These are phyloP conservation scores for Typhlichthys subterraneus DNA, from an alignment of 2,797 vertebrate genomes.

Conservation along the genomic window DNA sequence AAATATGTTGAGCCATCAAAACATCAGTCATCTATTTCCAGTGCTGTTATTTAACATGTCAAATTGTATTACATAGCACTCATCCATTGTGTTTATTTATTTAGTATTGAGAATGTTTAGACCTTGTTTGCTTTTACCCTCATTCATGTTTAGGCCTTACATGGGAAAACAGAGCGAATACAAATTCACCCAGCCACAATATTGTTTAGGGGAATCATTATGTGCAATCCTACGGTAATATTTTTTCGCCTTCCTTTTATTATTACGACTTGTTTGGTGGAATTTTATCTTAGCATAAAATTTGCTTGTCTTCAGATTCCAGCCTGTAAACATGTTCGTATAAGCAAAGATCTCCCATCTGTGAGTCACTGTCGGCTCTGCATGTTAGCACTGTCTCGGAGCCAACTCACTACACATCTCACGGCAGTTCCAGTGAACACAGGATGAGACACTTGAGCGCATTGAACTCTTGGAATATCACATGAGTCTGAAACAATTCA, in stretches of 20 bases:
- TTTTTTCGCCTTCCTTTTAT: background rate
- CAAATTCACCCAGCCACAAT: slow-evolving; percentile 17
- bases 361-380: slow-evolving; percentile 1
- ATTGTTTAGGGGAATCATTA: slow-evolving; percentile 1
- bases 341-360: slow-evolving; percentile 13
- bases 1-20: slow-evolving; percentile 52
- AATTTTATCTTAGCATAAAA: slow-evolving; percentile 15
- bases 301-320: slow-evolving; percentile 1
- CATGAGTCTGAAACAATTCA: background rate
- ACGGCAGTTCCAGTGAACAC: background rate
- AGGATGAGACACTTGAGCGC: background rate
- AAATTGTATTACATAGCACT: slow-evolving; percentile 33
- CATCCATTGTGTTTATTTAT: slow-evolving; percentile 21
- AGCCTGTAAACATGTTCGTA: slow-evolving; percentile 25
- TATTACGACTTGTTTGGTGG: slow-evolving; percentile 4
- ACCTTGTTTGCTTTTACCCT: slow-evolving; percentile 16
- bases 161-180: slow-evolving; percentile 30
- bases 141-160: slow-evolving; percentile 34
- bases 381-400: no score
- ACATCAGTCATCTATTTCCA: slow-evolving; percentile 52
- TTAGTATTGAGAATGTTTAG: no score
- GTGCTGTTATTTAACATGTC: slow-evolving; percentile 43
- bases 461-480: background rate
- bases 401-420: no score
- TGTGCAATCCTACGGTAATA: slow-evolving; percentile 10